Percentiles rank a stretch among this genome's conserved stretches.
These are phyloP conservation scores for Drosophila navojoa DNA, from an alignment of 1,140 invertebrate genomes.

Conservation along the genomic window DNA sequence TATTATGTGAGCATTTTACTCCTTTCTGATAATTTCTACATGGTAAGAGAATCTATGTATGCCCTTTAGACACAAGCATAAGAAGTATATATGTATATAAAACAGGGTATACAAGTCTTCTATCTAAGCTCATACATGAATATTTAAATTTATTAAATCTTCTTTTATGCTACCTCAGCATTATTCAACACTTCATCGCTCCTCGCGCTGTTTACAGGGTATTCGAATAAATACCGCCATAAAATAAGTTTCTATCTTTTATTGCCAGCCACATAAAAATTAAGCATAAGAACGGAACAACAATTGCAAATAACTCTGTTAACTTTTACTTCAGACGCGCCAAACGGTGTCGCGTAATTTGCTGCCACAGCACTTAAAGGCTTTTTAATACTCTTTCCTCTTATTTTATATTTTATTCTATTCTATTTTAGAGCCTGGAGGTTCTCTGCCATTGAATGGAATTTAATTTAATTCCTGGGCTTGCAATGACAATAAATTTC, in stretches of 20 bases:
- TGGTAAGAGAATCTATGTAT: too few relatives aligned
- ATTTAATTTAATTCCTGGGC: conserved; percentile 66
- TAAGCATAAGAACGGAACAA: conserved; percentile 57
- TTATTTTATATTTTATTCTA: conserved; percentile 1
- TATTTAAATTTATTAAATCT: background rate
- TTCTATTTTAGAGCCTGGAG: conserved; percentile 1
- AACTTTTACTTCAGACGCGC: conserved; percentile 60
- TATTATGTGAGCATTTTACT: too few relatives aligned
- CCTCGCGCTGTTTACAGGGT: background rate
- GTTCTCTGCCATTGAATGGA: conserved; percentile 25
- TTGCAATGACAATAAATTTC: conserved; percentile 50
- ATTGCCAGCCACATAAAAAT: conserved; percentile 69
- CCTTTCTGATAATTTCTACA: too few relatives aligned
- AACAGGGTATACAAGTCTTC: too few relatives aligned
- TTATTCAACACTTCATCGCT: background rate
- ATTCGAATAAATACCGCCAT: conserved; percentile 77
- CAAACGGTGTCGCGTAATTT: conserved; percentile 59
- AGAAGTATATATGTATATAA: too few relatives aligned
- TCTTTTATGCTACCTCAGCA: too few relatives aligned
- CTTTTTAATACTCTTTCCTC: conserved; percentile 63
- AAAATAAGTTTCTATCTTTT: conserved; percentile 82
- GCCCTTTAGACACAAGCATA: too few relatives aligned
- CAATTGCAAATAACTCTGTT: conserved; percentile 73
- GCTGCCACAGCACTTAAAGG: conserved; percentile 57
- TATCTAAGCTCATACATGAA: too few relatives aligned